phyloP scores from a whole-genome alignment of 2,888 invertebrate species.

The Lapara coniferarum region DNA sequence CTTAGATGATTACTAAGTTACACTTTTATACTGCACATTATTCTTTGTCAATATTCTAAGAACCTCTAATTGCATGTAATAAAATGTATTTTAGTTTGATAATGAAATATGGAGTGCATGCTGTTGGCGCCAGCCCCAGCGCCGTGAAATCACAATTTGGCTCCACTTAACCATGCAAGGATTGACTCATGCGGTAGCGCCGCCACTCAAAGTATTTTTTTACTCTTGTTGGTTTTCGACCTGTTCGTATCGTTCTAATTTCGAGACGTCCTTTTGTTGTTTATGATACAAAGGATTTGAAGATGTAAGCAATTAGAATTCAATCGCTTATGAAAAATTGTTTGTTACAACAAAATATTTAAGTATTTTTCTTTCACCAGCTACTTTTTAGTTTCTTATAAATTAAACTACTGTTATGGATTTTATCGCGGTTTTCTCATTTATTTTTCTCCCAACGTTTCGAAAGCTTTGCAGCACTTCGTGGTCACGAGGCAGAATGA shows the following conservation, averaged over 20 bases:
- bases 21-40: not conserved
- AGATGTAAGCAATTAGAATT: too few species aligned
- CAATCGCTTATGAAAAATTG: too few species aligned
- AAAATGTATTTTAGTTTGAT: slow-evolving; percentile 11
- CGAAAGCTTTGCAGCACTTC: too few species aligned
- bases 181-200: slow-evolving; percentile 13
- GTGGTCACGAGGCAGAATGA: too few species aligned
- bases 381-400: too few species aligned
- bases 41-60: not conserved
- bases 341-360: too few species aligned
- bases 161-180: slow-evolving; percentile 14
- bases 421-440: too few species aligned
- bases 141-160: slow-evolving; percentile 19
- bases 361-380: too few species aligned
- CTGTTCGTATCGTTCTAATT: not conserved
- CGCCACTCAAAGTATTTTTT: slow-evolving; percentile 5
- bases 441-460: too few species aligned
- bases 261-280: not conserved
- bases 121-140: slow-evolving; percentile 6
- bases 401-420: too few species aligned
- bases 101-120: slow-evolving; percentile 2
- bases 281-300: not conserved
- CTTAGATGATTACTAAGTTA: too few species aligned
- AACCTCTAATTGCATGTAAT: not conserved
- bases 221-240: not conserved